A percentile compares a stretch with the other conserved stretches of the same genome.
Conservation (phyloP, 2,113 vertebrate genomes). For the Hystrix cristata region DNA sequence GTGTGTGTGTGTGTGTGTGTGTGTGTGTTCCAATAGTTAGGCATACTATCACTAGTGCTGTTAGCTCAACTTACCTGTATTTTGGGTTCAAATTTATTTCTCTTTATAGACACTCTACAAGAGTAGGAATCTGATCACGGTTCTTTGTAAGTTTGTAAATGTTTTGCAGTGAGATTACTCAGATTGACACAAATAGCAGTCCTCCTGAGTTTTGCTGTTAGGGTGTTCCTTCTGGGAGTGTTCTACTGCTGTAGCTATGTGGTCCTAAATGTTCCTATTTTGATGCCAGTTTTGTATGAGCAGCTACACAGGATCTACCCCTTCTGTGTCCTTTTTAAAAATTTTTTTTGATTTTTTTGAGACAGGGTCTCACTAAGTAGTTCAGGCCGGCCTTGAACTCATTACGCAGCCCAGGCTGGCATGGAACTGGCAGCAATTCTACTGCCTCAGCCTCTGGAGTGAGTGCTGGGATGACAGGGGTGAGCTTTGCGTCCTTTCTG, state of each 20-base stretch:
- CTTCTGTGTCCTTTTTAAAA: background rate
- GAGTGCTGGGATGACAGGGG: too few relatives aligned
- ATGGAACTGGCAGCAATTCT: too few relatives aligned
- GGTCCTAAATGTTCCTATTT: background rate
- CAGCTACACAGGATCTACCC: background rate
- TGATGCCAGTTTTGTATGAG: background rate
- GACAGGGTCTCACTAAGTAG: too few relatives aligned
- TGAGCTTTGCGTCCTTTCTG: background rate
- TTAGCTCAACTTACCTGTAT: conserved; percentile 58
- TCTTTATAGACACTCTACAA: background rate
- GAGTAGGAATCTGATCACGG: conserved; percentile 23
- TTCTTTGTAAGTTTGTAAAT: conserved; percentile 55
- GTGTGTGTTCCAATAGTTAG: conserved; percentile 12
- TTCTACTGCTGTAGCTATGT: background rate
- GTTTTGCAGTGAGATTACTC: background rate
- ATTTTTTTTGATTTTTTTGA: too few relatives aligned
- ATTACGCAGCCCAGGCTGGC: too few relatives aligned
- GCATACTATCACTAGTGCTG: conserved; percentile 33
- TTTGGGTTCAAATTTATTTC: conserved; percentile 42
- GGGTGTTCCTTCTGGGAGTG: background rate
- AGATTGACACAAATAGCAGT: background rate
- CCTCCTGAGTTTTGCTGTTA: background rate
- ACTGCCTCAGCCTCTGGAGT: too few relatives aligned
- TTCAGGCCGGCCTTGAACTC: too few relatives aligned
- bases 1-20: background rate